These are phyloP conservation scores for Pycnomerus fuliginosus DNA, from an alignment of 2,888 invertebrate genomes.

Conservation along the genomic window DNA sequence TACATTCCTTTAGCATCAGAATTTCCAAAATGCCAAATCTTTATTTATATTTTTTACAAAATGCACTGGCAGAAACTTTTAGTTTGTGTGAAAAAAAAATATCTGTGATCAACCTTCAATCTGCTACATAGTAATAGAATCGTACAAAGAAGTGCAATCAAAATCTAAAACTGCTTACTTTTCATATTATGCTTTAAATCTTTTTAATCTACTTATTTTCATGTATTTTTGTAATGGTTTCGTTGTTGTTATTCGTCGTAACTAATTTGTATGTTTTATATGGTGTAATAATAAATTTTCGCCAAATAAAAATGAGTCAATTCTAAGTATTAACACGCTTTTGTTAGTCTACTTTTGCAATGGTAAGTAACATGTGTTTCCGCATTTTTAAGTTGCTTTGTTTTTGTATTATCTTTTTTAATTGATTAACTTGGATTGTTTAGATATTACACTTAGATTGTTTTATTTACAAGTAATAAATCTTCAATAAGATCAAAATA, in stretches of 20 bases:
- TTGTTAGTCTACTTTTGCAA: no score
- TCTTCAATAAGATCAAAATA: no score
- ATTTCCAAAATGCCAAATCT: no score
- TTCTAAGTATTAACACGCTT: no score
- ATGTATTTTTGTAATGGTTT: slow-evolving; percentile 12
- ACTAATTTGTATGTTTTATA: slow-evolving; percentile 28
- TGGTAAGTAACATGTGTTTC: no score
- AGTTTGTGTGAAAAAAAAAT: slow-evolving; percentile 13
- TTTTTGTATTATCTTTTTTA: no score
- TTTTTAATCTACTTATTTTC: neutral
- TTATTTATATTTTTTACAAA: no score
- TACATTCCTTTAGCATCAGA: no score
- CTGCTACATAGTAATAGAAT: slow-evolving; percentile 41
- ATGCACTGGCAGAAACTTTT: slow-evolving; percentile 9
- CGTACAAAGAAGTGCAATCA: slow-evolving; percentile 43
- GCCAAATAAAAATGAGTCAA: slow-evolving; percentile 47
- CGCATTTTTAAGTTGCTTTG: no score
- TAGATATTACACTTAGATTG: no score
- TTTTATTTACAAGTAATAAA: no score
- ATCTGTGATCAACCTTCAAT: slow-evolving; percentile 48
- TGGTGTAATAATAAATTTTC: slow-evolving; percentile 37
- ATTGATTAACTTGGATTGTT: no score
- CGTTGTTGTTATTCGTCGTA: slow-evolving; percentile 29
- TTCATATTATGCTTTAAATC: slow-evolving; percentile 19
- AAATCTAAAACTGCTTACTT: slow-evolving; percentile 29